Percentiles rank a stretch among this genome's conserved stretches.
These are phyloP conservation scores for Lasioglossum malachurum DNA, from an alignment of 2,888 invertebrate species.

Conservation along the genomic window DNA sequence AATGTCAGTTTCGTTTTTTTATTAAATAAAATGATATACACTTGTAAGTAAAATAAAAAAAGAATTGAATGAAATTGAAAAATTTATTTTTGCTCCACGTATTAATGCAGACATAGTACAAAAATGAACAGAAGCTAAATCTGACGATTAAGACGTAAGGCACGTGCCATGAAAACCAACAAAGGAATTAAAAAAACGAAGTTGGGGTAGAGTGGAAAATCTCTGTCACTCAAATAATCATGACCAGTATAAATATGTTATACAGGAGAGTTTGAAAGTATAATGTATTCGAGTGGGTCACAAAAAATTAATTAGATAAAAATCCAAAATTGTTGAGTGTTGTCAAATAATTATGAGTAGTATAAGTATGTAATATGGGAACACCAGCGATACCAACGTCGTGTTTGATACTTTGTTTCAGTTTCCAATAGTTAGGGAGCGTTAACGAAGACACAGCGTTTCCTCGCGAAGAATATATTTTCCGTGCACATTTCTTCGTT, in stretches of 20 bases:
- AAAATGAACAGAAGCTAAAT: not conserved
- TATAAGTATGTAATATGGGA: not conserved
- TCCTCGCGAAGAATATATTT: constrained; percentile 40
- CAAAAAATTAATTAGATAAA: not conserved
- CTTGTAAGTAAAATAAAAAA: not conserved
- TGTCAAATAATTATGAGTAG: not conserved
- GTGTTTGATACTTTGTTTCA: not conserved
- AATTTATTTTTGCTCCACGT: not conserved
- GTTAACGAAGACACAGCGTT: constrained; percentile 19
- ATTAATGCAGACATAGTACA: no score
- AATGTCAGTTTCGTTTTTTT: not conserved
- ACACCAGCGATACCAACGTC: not conserved
- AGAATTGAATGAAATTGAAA: not conserved
- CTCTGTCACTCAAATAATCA: not conserved
- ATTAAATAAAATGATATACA: not conserved
- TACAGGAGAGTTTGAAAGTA: no score
- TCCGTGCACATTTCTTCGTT: constrained; percentile 65
- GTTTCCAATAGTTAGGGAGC: not conserved
- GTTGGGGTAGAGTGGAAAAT: not conserved
- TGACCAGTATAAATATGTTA: no score
- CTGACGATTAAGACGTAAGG: not conserved
- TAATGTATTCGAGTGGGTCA: not conserved
- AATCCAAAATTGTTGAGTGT: not conserved
- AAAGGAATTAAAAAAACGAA: not conserved
- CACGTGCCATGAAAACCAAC: not conserved